These are phyloP conservation scores for Drosophila teissieri DNA, from an alignment of 1,140 invertebrate species.

Conservation along the genomic window DNA sequence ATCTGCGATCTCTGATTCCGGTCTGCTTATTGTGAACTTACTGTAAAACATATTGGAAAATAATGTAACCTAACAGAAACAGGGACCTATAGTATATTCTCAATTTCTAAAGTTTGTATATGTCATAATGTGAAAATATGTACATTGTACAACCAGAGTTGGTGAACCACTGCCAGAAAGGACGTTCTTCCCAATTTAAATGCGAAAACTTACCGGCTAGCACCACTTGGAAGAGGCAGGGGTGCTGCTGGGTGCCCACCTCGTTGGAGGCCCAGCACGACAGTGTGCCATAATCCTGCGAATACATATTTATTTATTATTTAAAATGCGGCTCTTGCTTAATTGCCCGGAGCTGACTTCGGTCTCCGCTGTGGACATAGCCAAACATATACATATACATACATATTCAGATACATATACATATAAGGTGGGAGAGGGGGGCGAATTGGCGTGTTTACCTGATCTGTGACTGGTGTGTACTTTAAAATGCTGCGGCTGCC, in stretches of 20 bases:
- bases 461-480: conserved; percentile 89
- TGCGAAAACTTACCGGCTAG: conserved; percentile 87
- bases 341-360: conserved; percentile 46
- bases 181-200: too few relatives aligned
- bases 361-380: conserved; percentile 33
- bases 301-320: conserved; percentile 60
- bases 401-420: not conserved
- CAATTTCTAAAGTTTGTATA: too few relatives aligned
- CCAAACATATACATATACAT: conserved; percentile 9
- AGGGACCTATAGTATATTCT: too few relatives aligned
- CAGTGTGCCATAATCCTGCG: conserved; percentile 89
- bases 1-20: too few relatives aligned
- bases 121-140: too few relatives aligned
- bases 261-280: conserved; percentile 92
- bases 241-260: conserved; percentile 90
- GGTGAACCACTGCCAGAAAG: not conserved
- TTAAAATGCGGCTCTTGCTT: conserved; percentile 62
- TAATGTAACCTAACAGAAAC: too few relatives aligned
- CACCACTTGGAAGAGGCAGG: conserved; percentile 92
- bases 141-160: not conserved
- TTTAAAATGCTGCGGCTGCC: conserved; percentile 89
- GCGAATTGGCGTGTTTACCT: conserved; percentile 75
- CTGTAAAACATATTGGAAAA: too few relatives aligned
- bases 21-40: too few relatives aligned
- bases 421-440: not conserved